Evolutionary conservation across 2,113 vertebrate genomes (phyloP).

Genomic region (Apodemus speciosus): DNA sequence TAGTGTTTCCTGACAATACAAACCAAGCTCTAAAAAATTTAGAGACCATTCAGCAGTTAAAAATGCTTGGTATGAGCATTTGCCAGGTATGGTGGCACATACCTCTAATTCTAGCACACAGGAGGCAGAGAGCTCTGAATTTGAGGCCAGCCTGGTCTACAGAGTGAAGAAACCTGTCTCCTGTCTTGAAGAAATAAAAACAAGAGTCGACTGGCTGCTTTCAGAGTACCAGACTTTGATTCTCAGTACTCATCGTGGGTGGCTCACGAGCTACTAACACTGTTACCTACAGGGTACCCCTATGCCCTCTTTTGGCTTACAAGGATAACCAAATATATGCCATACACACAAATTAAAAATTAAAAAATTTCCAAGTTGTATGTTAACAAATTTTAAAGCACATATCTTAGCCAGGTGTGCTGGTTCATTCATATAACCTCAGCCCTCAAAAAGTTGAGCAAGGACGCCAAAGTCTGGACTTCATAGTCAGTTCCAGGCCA

Average conservation of each 20-base stretch:
- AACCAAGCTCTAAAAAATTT: conserved; percentile 12
- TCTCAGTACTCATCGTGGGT: neutral
- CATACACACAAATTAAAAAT: neutral
- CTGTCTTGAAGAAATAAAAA: neutral
- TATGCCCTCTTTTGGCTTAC: neutral
- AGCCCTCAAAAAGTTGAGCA: neutral
- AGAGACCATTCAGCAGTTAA: neutral
- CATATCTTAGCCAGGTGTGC: neutral
- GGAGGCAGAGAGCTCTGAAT: neutral
- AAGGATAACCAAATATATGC: neutral
- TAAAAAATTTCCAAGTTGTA: neutral
- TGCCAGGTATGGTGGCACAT: neutral
- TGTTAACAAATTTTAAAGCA: neutral
- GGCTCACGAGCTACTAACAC: neutral
- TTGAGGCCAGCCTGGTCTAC: neutral
- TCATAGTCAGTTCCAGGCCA: neutral
- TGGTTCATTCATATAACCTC: neutral
- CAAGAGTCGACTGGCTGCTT: neutral
- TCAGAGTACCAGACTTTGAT: neutral
- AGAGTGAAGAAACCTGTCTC: neutral
- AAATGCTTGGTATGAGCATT: neutral
- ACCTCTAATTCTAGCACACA: neutral
- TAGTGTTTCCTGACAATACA: neutral
- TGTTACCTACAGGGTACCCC: neutral
- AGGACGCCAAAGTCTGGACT: neutral